These are phyloP conservation scores for Poecile atricapillus DNA, from an alignment of 2,113 vertebrate species.

Conservation along the genomic window DNA sequence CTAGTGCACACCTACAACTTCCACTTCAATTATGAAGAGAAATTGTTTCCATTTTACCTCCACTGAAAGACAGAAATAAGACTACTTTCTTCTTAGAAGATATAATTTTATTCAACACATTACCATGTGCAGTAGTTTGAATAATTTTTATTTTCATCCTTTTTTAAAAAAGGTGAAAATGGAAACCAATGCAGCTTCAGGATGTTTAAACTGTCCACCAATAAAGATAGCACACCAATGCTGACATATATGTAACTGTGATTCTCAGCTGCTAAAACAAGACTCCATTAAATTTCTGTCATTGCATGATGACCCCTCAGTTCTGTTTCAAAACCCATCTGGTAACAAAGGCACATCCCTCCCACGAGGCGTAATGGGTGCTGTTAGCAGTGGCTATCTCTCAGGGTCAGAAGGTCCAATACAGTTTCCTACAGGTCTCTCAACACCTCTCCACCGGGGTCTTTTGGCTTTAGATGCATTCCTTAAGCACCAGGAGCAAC, in stretches of 20 bases:
- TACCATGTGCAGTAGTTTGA: neutral
- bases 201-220: neutral
- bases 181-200: neutral
- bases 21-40: neutral
- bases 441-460: neutral
- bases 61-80: neutral
- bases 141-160: neutral
- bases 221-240: neutral
- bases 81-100: neutral
- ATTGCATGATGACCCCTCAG: rapidly evolving
- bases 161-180: neutral
- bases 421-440: neutral
- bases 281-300: neutral
- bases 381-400: neutral
- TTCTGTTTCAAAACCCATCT: neutral
- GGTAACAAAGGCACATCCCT: neutral
- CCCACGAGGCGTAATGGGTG: rapidly evolving
- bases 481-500: neutral
- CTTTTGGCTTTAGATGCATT: neutral
- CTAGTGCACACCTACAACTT: too few species aligned
- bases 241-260: neutral
- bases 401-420: neutral
- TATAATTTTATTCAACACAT: neutral
- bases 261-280: neutral
- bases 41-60: neutral